Percentiles rank a stretch among this genome's conserved stretches.
These are phyloP conservation scores for Horisme vitalbata DNA, from an alignment of 2,888 invertebrate genomes.

Conservation along the genomic window DNA sequence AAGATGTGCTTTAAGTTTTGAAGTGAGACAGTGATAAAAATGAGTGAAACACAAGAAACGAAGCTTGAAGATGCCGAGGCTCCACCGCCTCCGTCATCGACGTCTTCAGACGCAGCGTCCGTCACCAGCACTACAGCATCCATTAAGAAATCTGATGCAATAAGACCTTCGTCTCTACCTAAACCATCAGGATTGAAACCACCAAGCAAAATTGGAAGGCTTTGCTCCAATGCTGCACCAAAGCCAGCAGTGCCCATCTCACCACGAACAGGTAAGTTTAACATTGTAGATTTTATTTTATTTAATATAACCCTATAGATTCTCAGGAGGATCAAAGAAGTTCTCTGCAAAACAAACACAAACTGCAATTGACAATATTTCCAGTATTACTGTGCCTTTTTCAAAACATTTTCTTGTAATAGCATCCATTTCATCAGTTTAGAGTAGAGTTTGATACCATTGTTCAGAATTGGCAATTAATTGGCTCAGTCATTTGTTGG, in stretches of 20 bases:
- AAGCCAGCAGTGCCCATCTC: conserved; percentile 86
- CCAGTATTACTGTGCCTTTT: conserved; percentile 10
- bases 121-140: conserved; percentile 59
- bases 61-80: conserved; percentile 41
- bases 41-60: conserved; percentile 69
- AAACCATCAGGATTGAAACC: conserved; percentile 85
- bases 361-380: conserved; percentile 39
- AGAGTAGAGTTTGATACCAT: conserved; percentile 34
- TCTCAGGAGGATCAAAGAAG: neutral
- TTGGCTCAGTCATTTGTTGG: conserved; percentile 33
- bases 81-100: conserved; percentile 56
- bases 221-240: conserved; percentile 84
- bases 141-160: conserved; percentile 50
- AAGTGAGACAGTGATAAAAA: conserved; percentile 56
- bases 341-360: conserved; percentile 21
- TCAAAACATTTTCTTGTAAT: conserved; percentile 4
- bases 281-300: neutral
- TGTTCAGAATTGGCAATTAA: conserved; percentile 42
- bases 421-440: conserved; percentile 35
- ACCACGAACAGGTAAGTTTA: conserved; percentile 77
- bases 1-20: conserved; percentile 40
- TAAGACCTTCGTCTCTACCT: conserved; percentile 66
- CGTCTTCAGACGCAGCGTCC: conserved; percentile 62
- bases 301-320: neutral
- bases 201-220: conserved; percentile 86